Evolutionary conservation across 1,140 invertebrate genomes (phyloP).

Genomic region (Diachasmimorpha longicaudata): DNA sequence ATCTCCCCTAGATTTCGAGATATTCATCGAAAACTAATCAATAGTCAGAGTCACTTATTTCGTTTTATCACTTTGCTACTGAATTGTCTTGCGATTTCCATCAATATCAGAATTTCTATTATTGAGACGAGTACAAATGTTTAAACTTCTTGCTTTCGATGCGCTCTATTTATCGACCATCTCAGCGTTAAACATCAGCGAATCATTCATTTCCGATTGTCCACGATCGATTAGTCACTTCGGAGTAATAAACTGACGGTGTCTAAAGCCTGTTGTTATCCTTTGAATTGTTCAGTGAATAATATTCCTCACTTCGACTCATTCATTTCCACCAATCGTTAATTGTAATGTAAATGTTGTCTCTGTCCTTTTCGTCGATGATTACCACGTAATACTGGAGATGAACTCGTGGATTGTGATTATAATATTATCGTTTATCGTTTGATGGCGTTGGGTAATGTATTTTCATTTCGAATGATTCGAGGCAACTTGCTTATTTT

Average conservation of each 20-base stretch:
- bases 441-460: conserved; percentile 39
- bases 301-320: not conserved
- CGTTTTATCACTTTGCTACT: no score
- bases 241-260: not conserved
- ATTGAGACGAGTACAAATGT: not conserved
- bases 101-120: no score
- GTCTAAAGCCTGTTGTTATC: no score
- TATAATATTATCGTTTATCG: conserved; percentile 19
- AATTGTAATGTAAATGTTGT: not conserved
- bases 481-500: not conserved
- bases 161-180: not conserved
- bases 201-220: not conserved
- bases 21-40: no score
- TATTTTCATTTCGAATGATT: conserved; percentile 34
- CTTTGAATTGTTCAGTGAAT: not conserved
- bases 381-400: not conserved
- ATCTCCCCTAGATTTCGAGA: no score
- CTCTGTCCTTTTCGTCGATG: not conserved
- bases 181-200: not conserved
- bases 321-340: no score
- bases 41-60: no score
- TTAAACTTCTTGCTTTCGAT: not conserved
- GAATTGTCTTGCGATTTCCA: no score
- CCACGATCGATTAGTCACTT: not conserved
- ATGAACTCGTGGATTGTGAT: not conserved